phyloP scores from a whole-genome alignment of 2,797 vertebrate genomes.

The Anolis apletophallus region DNA sequence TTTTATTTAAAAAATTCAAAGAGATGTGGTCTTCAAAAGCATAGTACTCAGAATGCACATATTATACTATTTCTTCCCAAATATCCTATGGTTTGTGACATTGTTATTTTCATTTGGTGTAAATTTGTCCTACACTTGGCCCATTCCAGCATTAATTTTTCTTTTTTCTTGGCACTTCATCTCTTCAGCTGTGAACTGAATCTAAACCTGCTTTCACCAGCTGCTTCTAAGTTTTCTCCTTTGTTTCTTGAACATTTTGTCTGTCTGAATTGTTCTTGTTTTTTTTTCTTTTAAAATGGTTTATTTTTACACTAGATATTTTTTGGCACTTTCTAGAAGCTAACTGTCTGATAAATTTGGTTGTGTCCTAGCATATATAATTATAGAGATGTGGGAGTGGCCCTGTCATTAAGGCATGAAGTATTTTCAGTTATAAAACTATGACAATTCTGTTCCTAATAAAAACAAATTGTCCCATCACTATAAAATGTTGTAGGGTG shows the following conservation, averaged over 20 bases:
- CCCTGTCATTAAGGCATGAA: neutral
- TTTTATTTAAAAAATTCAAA: too few species aligned
- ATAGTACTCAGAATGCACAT: neutral
- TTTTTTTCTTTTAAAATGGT: neutral
- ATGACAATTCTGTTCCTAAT: neutral
- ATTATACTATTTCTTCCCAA: neutral
- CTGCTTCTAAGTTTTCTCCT: neutral
- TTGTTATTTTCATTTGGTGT: neutral
- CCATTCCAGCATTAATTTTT: neutral
- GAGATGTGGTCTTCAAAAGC: neutral
- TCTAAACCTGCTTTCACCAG: conserved; percentile 11
- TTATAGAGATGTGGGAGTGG: conserved; percentile 7
- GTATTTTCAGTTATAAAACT: neutral
- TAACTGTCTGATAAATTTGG: conserved; percentile 12
- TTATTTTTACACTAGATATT: conserved; percentile 30
- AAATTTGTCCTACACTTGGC: neutral
- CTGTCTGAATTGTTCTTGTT: conserved; percentile 19
- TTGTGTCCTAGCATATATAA: neutral
- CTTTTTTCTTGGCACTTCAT: neutral
- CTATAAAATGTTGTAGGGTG: neutral
- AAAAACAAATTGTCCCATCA: neutral
- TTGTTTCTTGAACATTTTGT: conserved; percentile 32
- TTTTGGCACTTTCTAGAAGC: conserved; percentile 40
- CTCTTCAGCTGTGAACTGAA: neutral
- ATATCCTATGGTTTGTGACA: rapidly evolving